These are phyloP conservation scores for Mionectes olivaceus DNA, from an alignment of 2,797 vertebrate species.

Conservation along the genomic window DNA sequence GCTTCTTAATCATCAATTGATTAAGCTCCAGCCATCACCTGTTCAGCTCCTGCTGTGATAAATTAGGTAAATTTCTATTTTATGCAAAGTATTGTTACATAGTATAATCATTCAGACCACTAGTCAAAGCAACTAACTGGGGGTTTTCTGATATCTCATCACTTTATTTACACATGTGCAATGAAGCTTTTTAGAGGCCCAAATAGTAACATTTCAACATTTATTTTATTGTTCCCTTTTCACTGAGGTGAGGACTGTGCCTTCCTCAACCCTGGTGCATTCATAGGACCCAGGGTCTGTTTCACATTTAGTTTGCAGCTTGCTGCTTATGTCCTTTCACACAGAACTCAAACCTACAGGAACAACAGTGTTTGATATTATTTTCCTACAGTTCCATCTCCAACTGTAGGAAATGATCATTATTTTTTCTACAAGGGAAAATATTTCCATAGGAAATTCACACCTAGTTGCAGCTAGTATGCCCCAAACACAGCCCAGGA, in stretches of 20 bases:
- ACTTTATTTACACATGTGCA: neutral
- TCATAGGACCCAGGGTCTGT: neutral
- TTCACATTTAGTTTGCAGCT: neutral
- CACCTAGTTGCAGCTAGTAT: neutral
- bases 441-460: neutral
- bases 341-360: neutral
- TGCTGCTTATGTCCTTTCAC: neutral
- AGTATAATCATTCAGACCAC: neutral
- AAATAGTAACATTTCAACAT: neutral
- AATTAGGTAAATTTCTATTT: neutral
- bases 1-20: neutral
- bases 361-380: neutral
- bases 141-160: accelerated
- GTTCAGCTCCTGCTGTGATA: neutral
- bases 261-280: neutral
- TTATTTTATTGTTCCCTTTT: neutral
- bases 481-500: neutral
- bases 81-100: neutral
- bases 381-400: neutral
- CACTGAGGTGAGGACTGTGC: accelerated
- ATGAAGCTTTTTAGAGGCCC: neutral
- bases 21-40: neutral
- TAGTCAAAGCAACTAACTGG: neutral
- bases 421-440: neutral
- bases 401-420: neutral